Evolutionary conservation across 2,888 invertebrate genomes (phyloP).

Genomic region (Cheilosia urbana): DNA sequence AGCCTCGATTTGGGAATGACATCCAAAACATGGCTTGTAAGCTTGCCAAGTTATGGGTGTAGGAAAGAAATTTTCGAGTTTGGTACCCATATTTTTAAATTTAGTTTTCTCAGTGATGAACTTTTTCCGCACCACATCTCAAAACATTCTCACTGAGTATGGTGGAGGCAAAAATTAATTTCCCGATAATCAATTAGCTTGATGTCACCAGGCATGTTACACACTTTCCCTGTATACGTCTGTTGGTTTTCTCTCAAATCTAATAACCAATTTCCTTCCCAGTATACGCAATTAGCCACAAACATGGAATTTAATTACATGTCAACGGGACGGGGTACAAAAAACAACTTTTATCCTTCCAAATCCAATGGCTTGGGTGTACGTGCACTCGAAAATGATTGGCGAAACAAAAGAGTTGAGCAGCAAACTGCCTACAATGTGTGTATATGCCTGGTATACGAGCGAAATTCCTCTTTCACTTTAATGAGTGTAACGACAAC

Average conservation of each 20-base stretch:
- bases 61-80: no score
- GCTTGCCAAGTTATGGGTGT: no score
- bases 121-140: no score
- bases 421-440: slow-evolving; percentile 34
- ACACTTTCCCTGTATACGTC: slow-evolving; percentile 22
- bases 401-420: slow-evolving; percentile 62
- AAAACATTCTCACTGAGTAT: no score
- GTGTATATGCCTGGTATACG: neutral
- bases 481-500: slow-evolving; percentile 66
- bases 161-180: neutral
- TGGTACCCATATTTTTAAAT: no score
- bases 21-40: no score
- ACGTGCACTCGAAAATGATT: neutral
- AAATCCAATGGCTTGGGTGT: neutral
- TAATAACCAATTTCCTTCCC: slow-evolving; percentile 40
- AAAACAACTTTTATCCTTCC: slow-evolving; percentile 14
- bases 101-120: no score
- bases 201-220: slow-evolving; percentile 4
- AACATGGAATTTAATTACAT: slow-evolving; percentile 67
- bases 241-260: slow-evolving; percentile 19
- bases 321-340: slow-evolving; percentile 12
- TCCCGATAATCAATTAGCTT: slow-evolving; percentile 8
- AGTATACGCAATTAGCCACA: slow-evolving; percentile 53
- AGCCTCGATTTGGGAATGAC: no score
- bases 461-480: slow-evolving; percentile 62